Conservation (phyloP, 2,113 vertebrate genomes). For the Carassius auratus region DNA sequence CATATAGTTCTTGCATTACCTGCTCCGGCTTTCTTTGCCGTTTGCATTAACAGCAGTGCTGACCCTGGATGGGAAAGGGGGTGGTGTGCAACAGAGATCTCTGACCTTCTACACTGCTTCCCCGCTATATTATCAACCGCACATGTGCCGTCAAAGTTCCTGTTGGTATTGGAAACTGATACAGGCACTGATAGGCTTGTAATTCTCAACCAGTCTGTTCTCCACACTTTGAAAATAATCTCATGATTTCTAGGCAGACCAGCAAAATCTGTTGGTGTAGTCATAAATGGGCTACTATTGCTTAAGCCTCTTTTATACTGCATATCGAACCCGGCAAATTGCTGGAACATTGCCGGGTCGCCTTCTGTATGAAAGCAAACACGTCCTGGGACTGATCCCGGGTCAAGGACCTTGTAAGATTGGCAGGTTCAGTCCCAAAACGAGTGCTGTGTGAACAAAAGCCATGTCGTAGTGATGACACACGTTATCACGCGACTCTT, state of each 20-base stretch:
- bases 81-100: slow-evolving; percentile 40
- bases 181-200: slow-evolving; percentile 51
- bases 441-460: too few species aligned
- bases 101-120: slow-evolving; percentile 32
- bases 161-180: slow-evolving; percentile 51
- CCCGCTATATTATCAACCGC: slow-evolving; percentile 35
- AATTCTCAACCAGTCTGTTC: slow-evolving; percentile 49
- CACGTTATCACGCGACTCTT: too few species aligned
- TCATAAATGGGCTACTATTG: neutral
- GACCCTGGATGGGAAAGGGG: slow-evolving; percentile 37
- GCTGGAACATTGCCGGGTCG: too few species aligned
- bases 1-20: slow-evolving; percentile 64
- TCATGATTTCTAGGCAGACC: slow-evolving; percentile 37
- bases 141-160: slow-evolving; percentile 35
- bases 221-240: slow-evolving; percentile 44
- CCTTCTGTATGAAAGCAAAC: too few species aligned
- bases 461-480: too few species aligned
- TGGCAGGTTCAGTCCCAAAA: too few species aligned
- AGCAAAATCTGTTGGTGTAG: slow-evolving; percentile 17
- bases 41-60: slow-evolving; percentile 53
- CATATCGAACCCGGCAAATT: too few species aligned
- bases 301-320: too few species aligned
- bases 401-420: too few species aligned
- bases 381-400: too few species aligned
- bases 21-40: slow-evolving; percentile 53